Percentiles rank a stretch among this genome's conserved stretches.
Conservation (phyloP, 2,113 vertebrate species). For the Spheniscus mendiculus region DNA sequence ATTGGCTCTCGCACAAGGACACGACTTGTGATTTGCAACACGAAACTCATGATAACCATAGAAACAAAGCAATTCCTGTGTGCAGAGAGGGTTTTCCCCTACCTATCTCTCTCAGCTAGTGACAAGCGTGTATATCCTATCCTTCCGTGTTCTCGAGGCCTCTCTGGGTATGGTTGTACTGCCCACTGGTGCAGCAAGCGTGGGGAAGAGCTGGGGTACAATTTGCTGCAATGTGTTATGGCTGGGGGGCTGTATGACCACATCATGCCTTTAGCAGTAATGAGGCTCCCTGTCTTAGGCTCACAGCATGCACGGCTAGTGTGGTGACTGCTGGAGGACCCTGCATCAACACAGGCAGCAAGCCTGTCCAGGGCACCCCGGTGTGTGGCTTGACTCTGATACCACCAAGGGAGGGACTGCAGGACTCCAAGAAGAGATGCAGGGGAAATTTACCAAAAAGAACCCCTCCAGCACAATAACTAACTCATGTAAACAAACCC, state of each 20-base stretch:
- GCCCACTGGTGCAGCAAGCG: background rate
- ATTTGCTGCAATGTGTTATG: background rate
- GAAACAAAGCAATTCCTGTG: background rate
- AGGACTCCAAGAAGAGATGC: background rate
- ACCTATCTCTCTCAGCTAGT: background rate
- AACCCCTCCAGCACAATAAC: background rate
- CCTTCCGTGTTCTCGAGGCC: background rate
- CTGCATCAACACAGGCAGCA: background rate
- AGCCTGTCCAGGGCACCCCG: background rate
- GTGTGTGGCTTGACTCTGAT: background rate
- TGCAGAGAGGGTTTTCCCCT: background rate
- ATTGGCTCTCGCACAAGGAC: background rate
- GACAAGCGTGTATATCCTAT: background rate
- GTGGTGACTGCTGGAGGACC: background rate
- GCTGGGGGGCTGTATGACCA: background rate
- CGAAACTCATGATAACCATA: background rate
- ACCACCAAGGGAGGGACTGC: background rate
- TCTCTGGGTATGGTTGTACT: too few species aligned
- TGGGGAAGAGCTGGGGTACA: background rate
- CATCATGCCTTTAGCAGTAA: background rate
- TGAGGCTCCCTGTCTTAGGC: background rate
- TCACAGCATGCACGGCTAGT: fast-evolving
- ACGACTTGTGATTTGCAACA: background rate
- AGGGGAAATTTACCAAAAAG: background rate
- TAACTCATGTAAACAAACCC: background rate